Base-by-base conservation (phyloP, 2,888 invertebrate species). In the Chromoteleia sp. region DNA sequence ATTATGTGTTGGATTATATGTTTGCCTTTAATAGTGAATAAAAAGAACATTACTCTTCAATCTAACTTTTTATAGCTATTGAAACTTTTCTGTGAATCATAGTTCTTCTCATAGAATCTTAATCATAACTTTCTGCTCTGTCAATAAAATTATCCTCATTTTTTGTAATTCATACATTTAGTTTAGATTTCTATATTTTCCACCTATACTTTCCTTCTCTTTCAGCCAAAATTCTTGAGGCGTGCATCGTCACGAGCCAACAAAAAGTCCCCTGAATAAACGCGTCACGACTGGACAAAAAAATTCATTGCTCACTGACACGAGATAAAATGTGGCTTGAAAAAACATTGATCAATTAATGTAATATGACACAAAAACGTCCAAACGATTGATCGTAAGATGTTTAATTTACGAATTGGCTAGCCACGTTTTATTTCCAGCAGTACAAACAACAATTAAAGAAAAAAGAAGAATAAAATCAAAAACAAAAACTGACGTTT, bases 231-330 rank as follows among this genome's bases (percentile, higher is more conserved):
- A 25, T 73, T 71, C 67, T 70, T 65, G 1, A 70, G 70, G 81
- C 82, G 89, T 89, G 87, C 89, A 85, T 86, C 87, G 89, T 83
- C 87, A 89, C 86, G 89, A 89, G 89, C 85, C 87, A 84, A 89
- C 85, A 86, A 84, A 80, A 81, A 73, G 61, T 74, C 68, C 82
- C 84, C 84, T 61, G 70, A 70, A 56, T 50, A 75, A 80, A 41
- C 52, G 80, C 78, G 83, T 83, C 84, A 83, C 79, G 33, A 75
- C 73, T 70, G 45, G 65, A 68, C 52, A 30, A 48, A 59, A 65
- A 48, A 43, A 30, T 25, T 58, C 14, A 45, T 45, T 54, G 45
- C 29, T 63, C 21, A 63, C 56, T 61, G 52, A 48, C 39, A 14
- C 12, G 67, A 43, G 36, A 50, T 30, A 29, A 81, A 71, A 21